Conservation (phyloP, 2,888 invertebrate genomes). For the Cremastinae sp. region DNA sequence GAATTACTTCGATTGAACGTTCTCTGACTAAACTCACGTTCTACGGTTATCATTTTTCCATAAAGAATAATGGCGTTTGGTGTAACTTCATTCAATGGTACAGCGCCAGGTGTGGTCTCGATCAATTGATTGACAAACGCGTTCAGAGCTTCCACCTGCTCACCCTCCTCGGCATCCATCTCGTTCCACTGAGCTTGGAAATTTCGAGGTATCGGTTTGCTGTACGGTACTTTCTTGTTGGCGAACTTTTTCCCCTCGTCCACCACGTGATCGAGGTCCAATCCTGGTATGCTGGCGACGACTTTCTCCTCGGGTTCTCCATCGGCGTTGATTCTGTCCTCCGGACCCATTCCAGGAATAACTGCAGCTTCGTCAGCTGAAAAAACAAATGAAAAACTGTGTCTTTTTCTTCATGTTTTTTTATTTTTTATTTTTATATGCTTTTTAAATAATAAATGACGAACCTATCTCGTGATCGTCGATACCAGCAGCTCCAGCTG, state of each 20-base stretch:
- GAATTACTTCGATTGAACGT: too few species aligned
- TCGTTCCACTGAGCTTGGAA: slow-evolving; percentile 99
- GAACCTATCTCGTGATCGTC: slow-evolving; percentile 87
- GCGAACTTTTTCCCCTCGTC: slow-evolving; percentile 86
- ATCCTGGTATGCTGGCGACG: slow-evolving; percentile 86
- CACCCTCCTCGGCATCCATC: slow-evolving; percentile 82
- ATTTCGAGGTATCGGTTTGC: slow-evolving; percentile 97
- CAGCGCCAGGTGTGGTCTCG: slow-evolving; percentile 90
- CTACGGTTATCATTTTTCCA: slow-evolving; percentile 90
- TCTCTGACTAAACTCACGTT: slow-evolving; percentile 85
- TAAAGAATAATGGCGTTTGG: slow-evolving; percentile 91
- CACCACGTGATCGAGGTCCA: slow-evolving; percentile 89
- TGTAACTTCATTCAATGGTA: slow-evolving; percentile 88
- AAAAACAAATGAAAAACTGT: slow-evolving; percentile 24
- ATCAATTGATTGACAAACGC: slow-evolving; percentile 88
- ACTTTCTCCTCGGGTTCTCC: slow-evolving; percentile 68
- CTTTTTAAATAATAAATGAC: slow-evolving; percentile 50
- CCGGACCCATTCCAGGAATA: slow-evolving; percentile 99
- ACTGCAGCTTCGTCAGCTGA: slow-evolving; percentile 88
- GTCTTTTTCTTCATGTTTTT: too few species aligned
- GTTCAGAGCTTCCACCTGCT: slow-evolving; percentile 81
- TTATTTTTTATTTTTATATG: slow-evolving; percentile 3
- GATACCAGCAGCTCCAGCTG: slow-evolving; percentile 88
- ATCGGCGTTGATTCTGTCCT: slow-evolving; percentile 90
- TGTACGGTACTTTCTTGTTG: slow-evolving; percentile 93